Conservation (phyloP, 2,888 invertebrate species). For the Chaetogeoica ovagalla region DNA sequence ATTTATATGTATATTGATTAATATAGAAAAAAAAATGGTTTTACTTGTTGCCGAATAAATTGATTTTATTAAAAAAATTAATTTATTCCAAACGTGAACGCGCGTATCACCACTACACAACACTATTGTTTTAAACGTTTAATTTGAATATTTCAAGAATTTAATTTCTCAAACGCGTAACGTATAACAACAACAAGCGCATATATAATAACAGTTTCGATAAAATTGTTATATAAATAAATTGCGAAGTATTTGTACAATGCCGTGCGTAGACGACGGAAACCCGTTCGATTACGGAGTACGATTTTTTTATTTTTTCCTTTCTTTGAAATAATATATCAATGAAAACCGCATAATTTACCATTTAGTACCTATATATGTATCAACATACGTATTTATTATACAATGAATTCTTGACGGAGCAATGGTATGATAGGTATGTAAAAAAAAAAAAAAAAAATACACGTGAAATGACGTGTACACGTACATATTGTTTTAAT, state of each 20-base stretch:
- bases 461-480: background rate
- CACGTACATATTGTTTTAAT: background rate
- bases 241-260: background rate
- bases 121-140: too few relatives aligned
- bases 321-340: background rate
- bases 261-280: background rate
- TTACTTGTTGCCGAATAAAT: too few relatives aligned
- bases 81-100: too few relatives aligned
- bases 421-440: background rate
- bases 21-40: too few relatives aligned
- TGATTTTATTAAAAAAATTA: too few relatives aligned
- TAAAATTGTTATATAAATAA: background rate
- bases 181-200: background rate
- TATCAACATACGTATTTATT: too few relatives aligned
- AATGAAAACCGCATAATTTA: background rate
- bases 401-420: too few relatives aligned
- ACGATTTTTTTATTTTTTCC: background rate
- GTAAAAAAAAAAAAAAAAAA: background rate
- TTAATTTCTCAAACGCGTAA: too few relatives aligned
- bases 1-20: too few relatives aligned
- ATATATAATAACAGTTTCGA: background rate
- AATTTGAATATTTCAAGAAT: too few relatives aligned
- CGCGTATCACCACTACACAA: too few relatives aligned
- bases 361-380: too few relatives aligned
- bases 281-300: background rate